Evolutionary conservation across 2,113 vertebrate genomes (phyloP).

Genomic region (Sapayoa aenigma): DNA sequence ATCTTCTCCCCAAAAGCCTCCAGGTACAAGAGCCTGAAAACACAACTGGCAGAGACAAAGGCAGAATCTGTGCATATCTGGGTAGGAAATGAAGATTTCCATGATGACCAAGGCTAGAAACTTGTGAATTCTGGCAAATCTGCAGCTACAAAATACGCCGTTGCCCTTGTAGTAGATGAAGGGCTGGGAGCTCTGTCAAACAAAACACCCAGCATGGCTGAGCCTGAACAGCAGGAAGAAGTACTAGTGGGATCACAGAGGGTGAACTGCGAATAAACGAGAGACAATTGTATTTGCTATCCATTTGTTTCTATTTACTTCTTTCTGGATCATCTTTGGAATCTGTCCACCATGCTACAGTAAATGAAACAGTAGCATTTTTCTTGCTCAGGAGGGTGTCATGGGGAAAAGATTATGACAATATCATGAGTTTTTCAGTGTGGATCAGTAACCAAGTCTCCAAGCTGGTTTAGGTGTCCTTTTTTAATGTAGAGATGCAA

Average conservation of each 20-base stretch:
- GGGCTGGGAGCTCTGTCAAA: neutral
- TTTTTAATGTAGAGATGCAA: neutral
- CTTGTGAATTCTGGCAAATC: neutral
- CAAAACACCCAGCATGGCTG: neutral
- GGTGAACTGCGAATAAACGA: no score
- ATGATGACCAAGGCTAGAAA: neutral
- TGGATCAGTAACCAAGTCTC: neutral
- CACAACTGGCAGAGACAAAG: neutral
- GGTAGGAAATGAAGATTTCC: neutral
- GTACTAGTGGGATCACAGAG: no score
- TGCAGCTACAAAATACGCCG: neutral
- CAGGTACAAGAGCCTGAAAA: neutral
- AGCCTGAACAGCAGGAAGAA: neutral
- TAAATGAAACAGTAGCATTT: neutral
- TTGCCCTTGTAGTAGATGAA: neutral
- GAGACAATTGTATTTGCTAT: no score
- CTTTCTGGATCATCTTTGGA: neutral
- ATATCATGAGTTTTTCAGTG: neutral
- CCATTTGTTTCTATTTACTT: neutral
- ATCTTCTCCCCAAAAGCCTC: neutral
- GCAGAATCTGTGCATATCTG: neutral
- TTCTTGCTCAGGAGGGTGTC: neutral
- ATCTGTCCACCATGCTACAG: neutral
- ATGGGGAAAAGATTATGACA: neutral
- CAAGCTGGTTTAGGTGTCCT: neutral